phyloP scores from a whole-genome alignment of 2,113 vertebrate genomes.

The Henicopernis longicauda region DNA sequence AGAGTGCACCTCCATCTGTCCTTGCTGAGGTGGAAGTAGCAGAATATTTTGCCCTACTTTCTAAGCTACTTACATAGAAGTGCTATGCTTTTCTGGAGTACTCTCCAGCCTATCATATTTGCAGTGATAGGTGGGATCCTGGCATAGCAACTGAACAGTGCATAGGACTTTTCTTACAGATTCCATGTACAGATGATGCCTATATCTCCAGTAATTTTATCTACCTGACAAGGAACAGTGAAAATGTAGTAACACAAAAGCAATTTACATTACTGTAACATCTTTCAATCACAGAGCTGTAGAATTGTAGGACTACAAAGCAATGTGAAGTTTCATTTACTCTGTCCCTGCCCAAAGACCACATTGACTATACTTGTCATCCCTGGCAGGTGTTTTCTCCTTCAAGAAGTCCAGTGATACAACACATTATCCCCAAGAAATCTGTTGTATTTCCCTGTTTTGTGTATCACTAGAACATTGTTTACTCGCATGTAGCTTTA shows the following conservation, averaged over 20 bases:
- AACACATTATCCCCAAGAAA: background rate
- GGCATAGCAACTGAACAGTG: background rate
- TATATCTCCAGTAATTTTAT: background rate
- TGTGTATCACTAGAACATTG: background rate
- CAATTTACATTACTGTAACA: background rate
- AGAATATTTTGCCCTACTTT: slow-evolving; percentile 1
- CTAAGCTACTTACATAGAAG: background rate
- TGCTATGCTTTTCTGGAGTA: background rate
- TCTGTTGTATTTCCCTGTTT: background rate
- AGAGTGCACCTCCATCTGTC: slow-evolving; percentile 28
- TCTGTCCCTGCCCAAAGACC: background rate
- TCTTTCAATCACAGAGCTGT: background rate
- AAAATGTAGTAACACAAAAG: background rate
- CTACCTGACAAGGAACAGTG: background rate
- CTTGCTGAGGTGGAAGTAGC: background rate
- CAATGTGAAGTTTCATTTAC: background rate
- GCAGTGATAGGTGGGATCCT: background rate
- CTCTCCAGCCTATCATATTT: background rate
- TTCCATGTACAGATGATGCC: background rate
- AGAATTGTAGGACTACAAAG: background rate
- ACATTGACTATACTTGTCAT: background rate
- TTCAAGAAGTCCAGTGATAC: background rate
- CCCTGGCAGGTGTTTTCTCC: background rate
- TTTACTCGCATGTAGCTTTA: background rate
- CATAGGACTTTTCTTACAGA: background rate